Evolutionary conservation across 1,140 invertebrate genomes (phyloP).

Genomic region (Macrobrachium nipponense): DNA sequence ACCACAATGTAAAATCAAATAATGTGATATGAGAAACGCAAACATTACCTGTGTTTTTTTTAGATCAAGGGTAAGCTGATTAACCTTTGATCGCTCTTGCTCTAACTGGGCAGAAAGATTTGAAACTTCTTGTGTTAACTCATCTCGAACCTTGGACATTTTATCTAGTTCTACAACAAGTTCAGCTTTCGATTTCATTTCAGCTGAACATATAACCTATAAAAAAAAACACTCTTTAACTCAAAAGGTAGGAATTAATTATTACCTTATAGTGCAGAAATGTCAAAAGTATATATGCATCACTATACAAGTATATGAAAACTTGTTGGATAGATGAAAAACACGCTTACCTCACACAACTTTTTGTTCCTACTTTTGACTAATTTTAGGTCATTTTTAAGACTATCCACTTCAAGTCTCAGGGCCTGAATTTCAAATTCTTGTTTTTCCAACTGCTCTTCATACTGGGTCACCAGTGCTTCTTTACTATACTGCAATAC

Average conservation of each 20-base stretch:
- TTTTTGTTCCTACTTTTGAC: slow-evolving; percentile 84
- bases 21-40: background rate
- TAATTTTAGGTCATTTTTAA: slow-evolving; percentile 78
- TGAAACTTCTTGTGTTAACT: slow-evolving; percentile 79
- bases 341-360: slow-evolving; percentile 74
- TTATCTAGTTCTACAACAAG: slow-evolving; percentile 81
- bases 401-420: slow-evolving; percentile 73
- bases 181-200: slow-evolving; percentile 77
- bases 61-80: slow-evolving; percentile 73
- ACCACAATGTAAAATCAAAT: too few species aligned
- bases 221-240: background rate
- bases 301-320: too few species aligned
- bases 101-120: slow-evolving; percentile 80
- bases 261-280: too few species aligned
- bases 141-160: slow-evolving; percentile 78
- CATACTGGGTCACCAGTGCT: slow-evolving; percentile 69
- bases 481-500: slow-evolving; percentile 68
- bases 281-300: too few species aligned
- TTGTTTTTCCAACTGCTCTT: slow-evolving; percentile 77
- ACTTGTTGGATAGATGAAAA: background rate
- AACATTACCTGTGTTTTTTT: slow-evolving; percentile 68
- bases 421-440: slow-evolving; percentile 76
- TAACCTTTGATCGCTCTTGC: slow-evolving; percentile 82
- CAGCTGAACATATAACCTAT: slow-evolving; percentile 57
- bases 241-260: too few species aligned